phyloP scores from a whole-genome alignment of 2,113 vertebrate genomes.

The Chaetorhynchus papuensis region DNA sequence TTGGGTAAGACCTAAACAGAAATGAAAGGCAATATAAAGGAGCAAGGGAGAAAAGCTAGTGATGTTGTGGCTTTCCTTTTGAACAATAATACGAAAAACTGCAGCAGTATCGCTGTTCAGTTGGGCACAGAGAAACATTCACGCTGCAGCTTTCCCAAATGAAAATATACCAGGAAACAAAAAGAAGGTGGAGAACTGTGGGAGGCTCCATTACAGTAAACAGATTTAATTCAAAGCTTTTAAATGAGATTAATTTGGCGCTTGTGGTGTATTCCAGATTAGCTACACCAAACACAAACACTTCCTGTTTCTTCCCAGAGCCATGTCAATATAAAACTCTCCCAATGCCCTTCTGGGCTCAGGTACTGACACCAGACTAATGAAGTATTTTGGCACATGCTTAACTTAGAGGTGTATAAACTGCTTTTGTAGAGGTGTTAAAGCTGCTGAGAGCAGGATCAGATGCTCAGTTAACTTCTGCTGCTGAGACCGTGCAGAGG shows the following conservation, averaged over 20 bases:
- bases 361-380: background rate
- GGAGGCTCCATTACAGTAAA: background rate
- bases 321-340: background rate
- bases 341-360: background rate
- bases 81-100: background rate
- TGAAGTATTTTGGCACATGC: background rate
- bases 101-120: background rate
- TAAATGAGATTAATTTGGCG: constrained; percentile 30
- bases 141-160: background rate
- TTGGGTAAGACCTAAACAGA: background rate
- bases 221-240: constrained; percentile 41
- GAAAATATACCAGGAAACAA: constrained; percentile 32
- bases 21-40: background rate
- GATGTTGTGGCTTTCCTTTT: background rate
- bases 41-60: background rate
- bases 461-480: background rate
- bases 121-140: background rate
- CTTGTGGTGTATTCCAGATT: background rate
- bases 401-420: background rate
- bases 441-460: background rate
- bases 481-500: background rate
- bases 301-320: background rate
- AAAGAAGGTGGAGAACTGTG: constrained; percentile 34
- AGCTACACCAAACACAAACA: background rate
- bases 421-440: background rate